Evolutionary conservation across 2,113 vertebrate species (phyloP), one percentile per base, ranked within the genome.

Genomic region (Oceanodroma tethys): DNA sequence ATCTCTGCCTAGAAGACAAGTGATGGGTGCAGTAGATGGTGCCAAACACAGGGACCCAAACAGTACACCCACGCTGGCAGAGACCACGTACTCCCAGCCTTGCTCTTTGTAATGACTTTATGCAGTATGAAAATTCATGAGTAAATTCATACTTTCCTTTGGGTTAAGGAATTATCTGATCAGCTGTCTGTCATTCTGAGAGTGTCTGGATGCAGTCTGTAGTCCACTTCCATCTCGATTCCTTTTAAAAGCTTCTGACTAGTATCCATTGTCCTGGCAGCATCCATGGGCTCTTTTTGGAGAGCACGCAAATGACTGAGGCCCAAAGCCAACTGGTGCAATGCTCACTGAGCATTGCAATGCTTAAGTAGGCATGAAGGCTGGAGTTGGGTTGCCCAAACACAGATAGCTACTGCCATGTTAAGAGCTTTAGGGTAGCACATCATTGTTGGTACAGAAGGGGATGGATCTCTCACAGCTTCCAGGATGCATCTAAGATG

Each of bases 51-150:
- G 94, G 70, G 91, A 94, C 96, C 94, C 93, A 95, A 96, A 95
- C 81, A 95, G 86, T 76, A 87, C 91, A 80, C 91, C 88, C 78
- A 80, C 9, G 5, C 67, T 94, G 93, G 84, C 87, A 81, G 92
- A 55, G 88, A 71, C 72, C 71, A 29, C 0, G 2, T 76, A 79
- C 83, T 96, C 78, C 66, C 66, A 93, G 32, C 62, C 81, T 90
- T 90, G 66, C 62, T 93, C 60, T 95, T 88, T 87, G 63, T 89
- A 76, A 87, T 93, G 74, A 62, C 75, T 86, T 93, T 66, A 50
- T 88, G 78, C 78, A 59, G 66, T 82, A 94, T 95, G 86, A 96
- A 95, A 95, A 97, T 95, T 95, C 89, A 95, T 93, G 89, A 92
- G 76, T 59, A 71, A n/a, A n/a, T n/a, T 94, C 95, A 94, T 86